These are phyloP conservation scores for Theretra japonica DNA, from an alignment of 2,888 invertebrate genomes.

Conservation along the genomic window DNA sequence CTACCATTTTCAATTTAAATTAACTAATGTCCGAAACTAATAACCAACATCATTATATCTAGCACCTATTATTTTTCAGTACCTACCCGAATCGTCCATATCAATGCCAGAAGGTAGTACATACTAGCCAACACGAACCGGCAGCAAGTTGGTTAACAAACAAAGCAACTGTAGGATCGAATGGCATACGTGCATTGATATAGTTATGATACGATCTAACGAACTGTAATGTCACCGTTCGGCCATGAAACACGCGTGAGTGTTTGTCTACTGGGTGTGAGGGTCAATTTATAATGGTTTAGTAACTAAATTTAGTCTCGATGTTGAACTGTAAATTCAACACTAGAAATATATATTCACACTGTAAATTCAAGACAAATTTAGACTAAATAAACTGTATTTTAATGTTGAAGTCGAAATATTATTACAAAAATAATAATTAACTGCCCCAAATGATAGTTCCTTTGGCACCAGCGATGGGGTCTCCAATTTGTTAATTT, in stretches of 20 bases:
- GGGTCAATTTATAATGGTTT: not conserved
- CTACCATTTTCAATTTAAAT: too few relatives aligned
- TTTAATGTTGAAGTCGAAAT: not conserved
- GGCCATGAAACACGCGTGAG: constrained; percentile 47
- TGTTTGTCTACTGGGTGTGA: not conserved
- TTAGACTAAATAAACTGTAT: not conserved
- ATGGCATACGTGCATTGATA: constrained; percentile 48
- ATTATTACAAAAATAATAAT: too few relatives aligned
- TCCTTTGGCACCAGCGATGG: too few relatives aligned
- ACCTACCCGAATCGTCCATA: too few relatives aligned
- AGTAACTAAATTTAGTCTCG: not conserved
- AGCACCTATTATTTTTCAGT: too few relatives aligned
- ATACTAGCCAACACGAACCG: not conserved
- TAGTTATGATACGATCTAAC: constrained; percentile 74
- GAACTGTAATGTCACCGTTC: constrained; percentile 61
- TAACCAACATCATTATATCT: too few relatives aligned
- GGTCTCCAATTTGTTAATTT: too few relatives aligned
- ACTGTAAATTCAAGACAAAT: too few relatives aligned
- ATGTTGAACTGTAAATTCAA: too few relatives aligned
- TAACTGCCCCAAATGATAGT: too few relatives aligned
- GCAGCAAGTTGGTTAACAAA: constrained; percentile 28
- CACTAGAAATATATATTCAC: too few relatives aligned
- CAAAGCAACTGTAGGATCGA: constrained; percentile 27
- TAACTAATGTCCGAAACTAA: too few relatives aligned
- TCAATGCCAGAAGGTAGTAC: not conserved